Percentiles rank a stretch among this genome's conserved stretches.
Evolutionary conservation across 2,888 invertebrate genomes (phyloP).

Genomic region (Drosophila pseudotakahashii): DNA sequence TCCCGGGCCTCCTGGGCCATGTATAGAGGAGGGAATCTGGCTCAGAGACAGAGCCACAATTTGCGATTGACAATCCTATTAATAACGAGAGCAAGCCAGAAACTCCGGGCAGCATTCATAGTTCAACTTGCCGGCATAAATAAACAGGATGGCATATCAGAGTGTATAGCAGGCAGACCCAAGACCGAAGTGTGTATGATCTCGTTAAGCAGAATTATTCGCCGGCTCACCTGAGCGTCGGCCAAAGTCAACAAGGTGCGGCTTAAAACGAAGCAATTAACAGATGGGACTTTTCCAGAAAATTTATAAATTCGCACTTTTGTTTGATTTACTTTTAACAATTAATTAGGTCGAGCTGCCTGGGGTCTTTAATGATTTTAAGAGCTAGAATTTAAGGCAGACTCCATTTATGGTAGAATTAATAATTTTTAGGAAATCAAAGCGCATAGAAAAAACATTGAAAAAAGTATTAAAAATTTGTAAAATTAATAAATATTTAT

Average conservation of each 20-base stretch:
- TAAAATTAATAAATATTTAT: no score
- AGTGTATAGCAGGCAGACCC: constrained; percentile 2
- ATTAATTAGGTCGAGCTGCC: background rate
- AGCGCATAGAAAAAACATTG: no score
- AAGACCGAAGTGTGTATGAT: constrained; percentile 35
- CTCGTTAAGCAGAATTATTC: constrained; percentile 14
- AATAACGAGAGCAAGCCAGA: constrained; percentile 59
- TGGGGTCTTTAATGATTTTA: background rate
- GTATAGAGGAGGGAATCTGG: background rate
- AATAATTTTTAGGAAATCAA: no score
- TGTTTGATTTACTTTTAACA: background rate
- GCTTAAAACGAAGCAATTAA: constrained; percentile 12
- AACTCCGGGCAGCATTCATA: constrained; percentile 33
- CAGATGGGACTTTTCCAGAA: constrained; percentile 9
- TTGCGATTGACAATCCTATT: constrained; percentile 78
- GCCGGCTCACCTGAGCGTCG: constrained; percentile 4
- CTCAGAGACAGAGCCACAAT: constrained; percentile 54
- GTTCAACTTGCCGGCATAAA: constrained; percentile 35
- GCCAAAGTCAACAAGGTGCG: constrained; percentile 13
- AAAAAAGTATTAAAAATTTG: no score
- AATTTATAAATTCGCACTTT: background rate
- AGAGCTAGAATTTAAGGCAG: background rate
- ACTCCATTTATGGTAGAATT: no score
- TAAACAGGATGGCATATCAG: constrained; percentile 20
- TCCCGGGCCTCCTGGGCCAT: background rate